Evolutionary conservation across 2,797 vertebrate genomes (phyloP), one percentile per base, ranked within the genome.

Genomic region (Sebastes glaucus): DNA sequence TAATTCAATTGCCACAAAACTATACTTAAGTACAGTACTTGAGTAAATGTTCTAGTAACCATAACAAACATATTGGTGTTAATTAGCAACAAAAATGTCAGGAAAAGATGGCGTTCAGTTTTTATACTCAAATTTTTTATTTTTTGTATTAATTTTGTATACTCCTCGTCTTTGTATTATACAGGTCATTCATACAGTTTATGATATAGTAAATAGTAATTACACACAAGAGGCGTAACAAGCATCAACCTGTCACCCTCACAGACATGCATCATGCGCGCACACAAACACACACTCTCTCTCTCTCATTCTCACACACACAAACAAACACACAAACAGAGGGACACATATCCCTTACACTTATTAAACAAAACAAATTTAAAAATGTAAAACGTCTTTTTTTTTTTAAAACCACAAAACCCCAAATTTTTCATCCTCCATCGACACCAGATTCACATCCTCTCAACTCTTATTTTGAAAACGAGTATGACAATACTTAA

Each of bases 121-220:
- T 93, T 94, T 92, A 83, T 89, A 84, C 42, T 85, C 64, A 88
- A 83, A 60, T 77, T 86, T 91, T 93, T 91, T 83, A 82, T 87
- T 93, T 93, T 92, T 94, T 93, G 86, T 93, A 95, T 94, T 96
- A 91, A 91, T 93, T 94, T 95, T 93, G 87, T 94, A 94, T 95
- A 94, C 80, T 91, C 84, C 79, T 95, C 83, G 65, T 94, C 88
- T 94, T 94, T 88, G 87, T 95, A 94, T 92, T 93, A 94, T 95
- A 96, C 95, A 96, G 90, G 89, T 92, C 87, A 95, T 92, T 95
- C 93, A 93, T 95, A 95, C 95, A 92, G 88, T 92, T 92, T 93
- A 93, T 93, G 91, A 95, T 94, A 95, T 92, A 90, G 87, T 93
- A 94, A 93, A 93, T 93, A 91, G 87, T 94, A 93, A 95, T 94